These are phyloP conservation scores for Gymnocypris eckloni DNA, from an alignment of 2,797 vertebrate genomes.

Conservation along the genomic window DNA sequence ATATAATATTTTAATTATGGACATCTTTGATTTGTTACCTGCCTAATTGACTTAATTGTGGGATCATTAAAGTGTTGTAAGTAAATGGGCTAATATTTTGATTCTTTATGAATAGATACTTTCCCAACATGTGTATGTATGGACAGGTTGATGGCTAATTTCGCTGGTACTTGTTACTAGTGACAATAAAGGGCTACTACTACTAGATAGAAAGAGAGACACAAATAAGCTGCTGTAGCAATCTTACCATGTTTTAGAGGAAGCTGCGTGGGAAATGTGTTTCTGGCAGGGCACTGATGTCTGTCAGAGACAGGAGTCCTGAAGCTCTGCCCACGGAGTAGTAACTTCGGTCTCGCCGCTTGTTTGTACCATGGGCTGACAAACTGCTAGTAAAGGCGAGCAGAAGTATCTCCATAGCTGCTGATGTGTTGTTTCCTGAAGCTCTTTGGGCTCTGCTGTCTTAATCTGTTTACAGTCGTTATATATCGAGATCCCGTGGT, in stretches of 20 bases:
- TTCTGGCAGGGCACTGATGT: no score
- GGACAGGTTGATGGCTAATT: no score
- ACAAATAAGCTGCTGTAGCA: background rate
- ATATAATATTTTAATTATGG: background rate
- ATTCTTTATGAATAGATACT: background rate
- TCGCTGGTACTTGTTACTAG: no score
- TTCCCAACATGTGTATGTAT: no score
- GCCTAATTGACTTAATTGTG: background rate
- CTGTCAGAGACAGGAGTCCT: background rate
- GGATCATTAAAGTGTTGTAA: background rate
- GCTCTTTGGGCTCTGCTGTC: background rate
- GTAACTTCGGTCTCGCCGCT: no score
- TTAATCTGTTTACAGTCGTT: background rate
- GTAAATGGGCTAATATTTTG: background rate
- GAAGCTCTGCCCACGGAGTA: background rate
- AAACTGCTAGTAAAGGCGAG: background rate
- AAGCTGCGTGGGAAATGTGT: no score
- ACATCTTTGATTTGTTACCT: background rate
- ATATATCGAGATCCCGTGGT: background rate
- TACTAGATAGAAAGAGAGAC: no score
- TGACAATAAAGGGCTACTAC: no score
- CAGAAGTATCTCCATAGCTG: background rate
- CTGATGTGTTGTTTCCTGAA: background rate
- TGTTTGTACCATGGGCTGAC: background rate
- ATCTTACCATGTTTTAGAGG: background rate